These are phyloP conservation scores for Lordiphosa fenestrarum DNA, from an alignment of 2,888 invertebrate genomes.

Conservation along the genomic window DNA sequence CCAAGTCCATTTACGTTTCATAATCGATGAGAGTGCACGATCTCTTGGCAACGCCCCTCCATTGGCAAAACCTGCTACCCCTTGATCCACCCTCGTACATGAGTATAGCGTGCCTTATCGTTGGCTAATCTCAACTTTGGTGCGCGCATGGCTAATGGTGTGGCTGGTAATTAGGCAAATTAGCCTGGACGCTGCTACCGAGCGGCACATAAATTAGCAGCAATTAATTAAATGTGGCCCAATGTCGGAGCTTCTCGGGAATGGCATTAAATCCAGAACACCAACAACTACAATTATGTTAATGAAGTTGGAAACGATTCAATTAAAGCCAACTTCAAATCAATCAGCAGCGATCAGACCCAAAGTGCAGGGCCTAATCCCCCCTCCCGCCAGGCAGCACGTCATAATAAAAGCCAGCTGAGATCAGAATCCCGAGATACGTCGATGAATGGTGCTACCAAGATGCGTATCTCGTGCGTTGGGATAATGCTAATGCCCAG, in stretches of 20 bases:
- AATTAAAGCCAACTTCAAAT: slow-evolving; percentile 68
- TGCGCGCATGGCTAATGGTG: slow-evolving; percentile 51
- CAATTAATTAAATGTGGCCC: slow-evolving; percentile 57
- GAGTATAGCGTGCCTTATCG: slow-evolving; percentile 57
- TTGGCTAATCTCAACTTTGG: slow-evolving; percentile 36
- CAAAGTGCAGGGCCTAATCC: slow-evolving; percentile 37
- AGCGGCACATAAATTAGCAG: slow-evolving; percentile 47
- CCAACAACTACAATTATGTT: slow-evolving; percentile 55
- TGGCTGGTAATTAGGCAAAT: slow-evolving; percentile 64
- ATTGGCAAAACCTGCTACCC: background rate
- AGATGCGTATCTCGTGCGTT: slow-evolving; percentile 55
- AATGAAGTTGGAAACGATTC: slow-evolving; percentile 69
- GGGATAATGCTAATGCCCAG: slow-evolving; percentile 29
- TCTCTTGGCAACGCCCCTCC: no score
- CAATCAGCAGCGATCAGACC: slow-evolving; percentile 57
- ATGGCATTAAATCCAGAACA: slow-evolving; percentile 28
- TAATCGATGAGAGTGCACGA: no score
- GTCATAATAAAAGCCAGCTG: slow-evolving; percentile 56
- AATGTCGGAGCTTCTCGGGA: background rate
- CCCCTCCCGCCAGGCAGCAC: slow-evolving; percentile 35
- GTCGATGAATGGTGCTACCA: slow-evolving; percentile 41
- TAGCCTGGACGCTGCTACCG: slow-evolving; percentile 43
- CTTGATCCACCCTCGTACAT: slow-evolving; percentile 2
- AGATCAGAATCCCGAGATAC: slow-evolving; percentile 42
- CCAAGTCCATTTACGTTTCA: no score